Base-by-base conservation (phyloP, 2,797 vertebrate species). In the Bufotes viridis region DNA sequence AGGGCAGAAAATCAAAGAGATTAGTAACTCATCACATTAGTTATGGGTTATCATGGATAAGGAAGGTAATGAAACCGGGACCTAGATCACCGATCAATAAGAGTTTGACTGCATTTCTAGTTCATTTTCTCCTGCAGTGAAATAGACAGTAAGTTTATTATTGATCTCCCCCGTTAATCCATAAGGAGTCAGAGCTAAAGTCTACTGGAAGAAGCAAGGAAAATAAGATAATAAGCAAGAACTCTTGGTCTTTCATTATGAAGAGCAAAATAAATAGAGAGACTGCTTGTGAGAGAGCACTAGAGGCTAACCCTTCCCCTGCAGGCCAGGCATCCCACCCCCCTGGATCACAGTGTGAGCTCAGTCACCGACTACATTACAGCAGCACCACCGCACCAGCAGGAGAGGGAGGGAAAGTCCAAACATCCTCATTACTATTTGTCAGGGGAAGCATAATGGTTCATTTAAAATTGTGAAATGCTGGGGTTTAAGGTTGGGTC, bases 81-180 rank as follows among this genome's bases (percentile, higher is more conserved):
- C 95, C 95, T 96, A 95, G 95, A 96, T 96, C 92, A 91, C 95
- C 93, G 96, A 97, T 99, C 97, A 96, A 98, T 98, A 97, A 95
- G 96, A 96, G 96, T 97, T 97, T 97, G 97, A 97, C 97, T 97
- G 97, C 97, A 96, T 97, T 97, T 97, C 96, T 93, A 98, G 97
- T 98, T 97, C 97, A 98, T 99, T 98, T 99, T 97, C 96, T 94
- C 95, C 94, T 94, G 96, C 96, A 93, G 95, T 96, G 95, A 96
- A 95, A 96, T 93, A 93, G 95, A 94, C 95, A 96, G 95, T 95
- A 97, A 97, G 97, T 96, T 96, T 95, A 94, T 94, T 98, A 99
- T 99, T 97, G 98, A 99, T 98, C 95, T 96, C 0, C 92, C 90
- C 93, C 94, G 95, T 97, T 99, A 99, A 98, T 99, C 97, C 97